These are phyloP conservation scores for Rhogogaster chlorosoma DNA, from an alignment of 2,888 invertebrate species.

Conservation along the genomic window DNA sequence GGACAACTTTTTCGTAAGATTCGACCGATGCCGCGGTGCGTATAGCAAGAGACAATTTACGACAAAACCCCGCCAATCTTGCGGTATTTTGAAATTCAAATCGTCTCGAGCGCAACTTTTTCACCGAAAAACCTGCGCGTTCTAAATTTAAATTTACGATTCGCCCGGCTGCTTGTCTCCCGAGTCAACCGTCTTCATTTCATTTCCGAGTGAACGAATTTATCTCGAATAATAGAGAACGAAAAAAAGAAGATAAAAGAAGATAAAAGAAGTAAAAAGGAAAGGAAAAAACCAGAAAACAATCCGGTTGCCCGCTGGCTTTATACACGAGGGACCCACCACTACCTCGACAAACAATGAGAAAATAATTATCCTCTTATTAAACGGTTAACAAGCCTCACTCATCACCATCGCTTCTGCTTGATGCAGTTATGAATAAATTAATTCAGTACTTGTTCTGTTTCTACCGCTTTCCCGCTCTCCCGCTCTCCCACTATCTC, in stretches of 20 bases:
- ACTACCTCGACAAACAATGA: slow-evolving; percentile 33
- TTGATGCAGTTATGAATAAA: slow-evolving; percentile 38
- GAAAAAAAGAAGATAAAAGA: not conserved
- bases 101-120: slow-evolving; percentile 56
- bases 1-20: slow-evolving; percentile 67
- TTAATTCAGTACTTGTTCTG: slow-evolving; percentile 13
- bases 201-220: slow-evolving; percentile 45
- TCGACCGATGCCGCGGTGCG: slow-evolving; percentile 5
- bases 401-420: slow-evolving; percentile 29
- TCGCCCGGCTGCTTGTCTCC: slow-evolving; percentile 51
- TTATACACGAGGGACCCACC: not conserved
- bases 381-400: slow-evolving; percentile 47
- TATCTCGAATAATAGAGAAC: not conserved
- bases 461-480: not conserved
- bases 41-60: slow-evolving; percentile 65
- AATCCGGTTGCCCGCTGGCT: not conserved
- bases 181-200: slow-evolving; percentile 60
- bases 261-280: not conserved
- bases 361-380: slow-evolving; percentile 46
- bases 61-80: slow-evolving; percentile 69
- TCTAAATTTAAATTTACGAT: slow-evolving; percentile 64
- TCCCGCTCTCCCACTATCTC: not conserved
- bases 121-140: slow-evolving; percentile 54
- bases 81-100: slow-evolving; percentile 68
- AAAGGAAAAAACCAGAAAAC: not conserved